These are phyloP conservation scores for Sanderia malayensis DNA, from an alignment of 30 jellyfish, hydroid and myxozoan genomes.

Conservation along the genomic window DNA sequence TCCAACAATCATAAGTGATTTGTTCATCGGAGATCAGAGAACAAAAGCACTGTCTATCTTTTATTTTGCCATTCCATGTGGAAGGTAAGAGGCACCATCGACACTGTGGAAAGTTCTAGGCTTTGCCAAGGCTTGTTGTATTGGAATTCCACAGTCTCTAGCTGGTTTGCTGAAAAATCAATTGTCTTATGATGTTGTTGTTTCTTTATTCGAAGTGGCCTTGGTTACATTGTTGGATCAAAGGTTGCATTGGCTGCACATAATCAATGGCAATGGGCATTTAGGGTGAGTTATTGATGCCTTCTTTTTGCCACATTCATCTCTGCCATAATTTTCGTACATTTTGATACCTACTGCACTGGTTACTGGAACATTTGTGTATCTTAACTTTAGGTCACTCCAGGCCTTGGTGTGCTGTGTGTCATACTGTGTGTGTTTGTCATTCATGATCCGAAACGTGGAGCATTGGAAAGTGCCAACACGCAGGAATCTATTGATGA, in stretches of 20 bases:
- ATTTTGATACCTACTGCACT: too few species aligned
- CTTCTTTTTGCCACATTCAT: too few species aligned
- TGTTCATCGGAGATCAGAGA: constrained; percentile 79
- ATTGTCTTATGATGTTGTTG: too few species aligned
- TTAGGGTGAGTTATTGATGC: too few species aligned
- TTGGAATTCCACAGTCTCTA: too few species aligned
- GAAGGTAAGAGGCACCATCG: too few species aligned
- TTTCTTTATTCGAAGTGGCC: too few species aligned
- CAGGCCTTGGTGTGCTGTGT: constrained; percentile 85
- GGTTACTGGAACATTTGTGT: too few species aligned
- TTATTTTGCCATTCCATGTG: constrained; percentile 95
- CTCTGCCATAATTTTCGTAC: background rate
- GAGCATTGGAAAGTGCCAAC: constrained; percentile 74
- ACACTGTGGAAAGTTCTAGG: too few species aligned
- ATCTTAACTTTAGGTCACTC: constrained; percentile 98
- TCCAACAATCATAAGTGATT: constrained; percentile 85
- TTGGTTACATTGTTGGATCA: constrained; percentile 96
- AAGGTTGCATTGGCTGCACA: constrained; percentile 61
- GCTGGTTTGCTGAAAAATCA: too few species aligned
- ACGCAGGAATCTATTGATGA: constrained; percentile 37
- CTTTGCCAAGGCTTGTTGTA: too few species aligned
- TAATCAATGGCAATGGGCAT: constrained; percentile 90
- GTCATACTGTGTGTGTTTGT: constrained; percentile 67
- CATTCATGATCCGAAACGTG: constrained; percentile 93
- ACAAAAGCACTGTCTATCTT: constrained; percentile 73